These are phyloP conservation scores for Danio albolineatus DNA, from an alignment of 2,797 vertebrate species.

Conservation along the genomic window DNA sequence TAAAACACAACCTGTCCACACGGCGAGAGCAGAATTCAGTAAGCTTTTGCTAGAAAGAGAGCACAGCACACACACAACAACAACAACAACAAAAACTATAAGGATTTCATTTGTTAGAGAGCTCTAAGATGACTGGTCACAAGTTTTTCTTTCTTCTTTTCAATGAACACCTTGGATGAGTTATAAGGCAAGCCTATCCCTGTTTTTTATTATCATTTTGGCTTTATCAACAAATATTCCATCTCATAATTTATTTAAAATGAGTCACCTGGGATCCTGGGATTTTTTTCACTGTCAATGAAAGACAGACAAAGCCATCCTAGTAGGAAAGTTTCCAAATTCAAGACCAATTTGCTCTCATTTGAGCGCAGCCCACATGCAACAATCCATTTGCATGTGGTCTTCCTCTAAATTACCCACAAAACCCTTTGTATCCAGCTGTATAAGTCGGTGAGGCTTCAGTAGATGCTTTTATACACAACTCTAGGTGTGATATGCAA, in stretches of 20 bases:
- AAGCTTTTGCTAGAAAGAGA: slow-evolving; percentile 67
- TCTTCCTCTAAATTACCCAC: background rate
- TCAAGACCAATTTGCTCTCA: slow-evolving; percentile 25
- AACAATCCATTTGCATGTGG: slow-evolving; percentile 18
- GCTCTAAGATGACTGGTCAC: slow-evolving; percentile 66
- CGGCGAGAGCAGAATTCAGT: slow-evolving; percentile 58
- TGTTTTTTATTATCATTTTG: slow-evolving; percentile 25
- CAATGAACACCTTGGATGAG: slow-evolving; percentile 27
- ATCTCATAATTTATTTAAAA: slow-evolving; percentile 46
- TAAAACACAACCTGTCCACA: slow-evolving; percentile 49
- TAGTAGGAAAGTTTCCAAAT: slow-evolving; percentile 31
- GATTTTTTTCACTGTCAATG: slow-evolving; percentile 12
- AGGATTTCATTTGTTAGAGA: slow-evolving; percentile 77
- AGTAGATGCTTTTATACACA: background rate
- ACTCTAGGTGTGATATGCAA: background rate
- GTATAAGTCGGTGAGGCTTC: background rate
- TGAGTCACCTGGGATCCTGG: slow-evolving; percentile 35
- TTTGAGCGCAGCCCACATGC: slow-evolving; percentile 1
- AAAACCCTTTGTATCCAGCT: slow-evolving; percentile 2
- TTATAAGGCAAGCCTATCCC: slow-evolving; percentile 18
- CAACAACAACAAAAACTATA: slow-evolving; percentile 31
- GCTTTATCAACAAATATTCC: slow-evolving; percentile 38
- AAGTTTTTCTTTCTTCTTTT: slow-evolving; percentile 53
- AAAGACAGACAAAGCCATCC: slow-evolving; percentile 32
- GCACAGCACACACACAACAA: slow-evolving; percentile 8